A percentile compares a stretch with the other conserved stretches of the same genome.
Conservation (phyloP, 2,797 vertebrate genomes). For the Buceros bicornis region DNA sequence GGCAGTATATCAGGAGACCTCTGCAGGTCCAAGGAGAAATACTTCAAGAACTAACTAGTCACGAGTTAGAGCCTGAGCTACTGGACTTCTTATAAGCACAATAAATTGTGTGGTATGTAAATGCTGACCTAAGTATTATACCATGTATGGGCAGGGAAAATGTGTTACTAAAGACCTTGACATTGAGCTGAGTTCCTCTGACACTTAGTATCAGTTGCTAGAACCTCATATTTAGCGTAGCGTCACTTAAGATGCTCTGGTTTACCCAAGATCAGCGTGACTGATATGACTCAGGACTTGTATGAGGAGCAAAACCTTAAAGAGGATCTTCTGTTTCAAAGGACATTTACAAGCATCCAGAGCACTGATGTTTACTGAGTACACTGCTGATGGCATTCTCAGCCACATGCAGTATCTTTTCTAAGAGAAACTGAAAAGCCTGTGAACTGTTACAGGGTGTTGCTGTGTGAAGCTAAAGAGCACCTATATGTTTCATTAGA, state of each 20-base stretch:
- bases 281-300: background rate
- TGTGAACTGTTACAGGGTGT: background rate
- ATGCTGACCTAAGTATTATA: background rate
- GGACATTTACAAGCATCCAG: background rate
- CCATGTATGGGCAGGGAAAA: background rate
- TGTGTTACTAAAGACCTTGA: background rate
- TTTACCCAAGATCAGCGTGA: background rate
- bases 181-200: background rate
- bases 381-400: background rate
- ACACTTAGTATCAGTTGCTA: background rate
- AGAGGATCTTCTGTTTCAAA: background rate
- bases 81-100: background rate
- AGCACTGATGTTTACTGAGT: background rate
- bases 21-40: background rate
- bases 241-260: background rate
- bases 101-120: background rate
- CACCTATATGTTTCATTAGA: background rate
- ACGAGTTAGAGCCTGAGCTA: background rate
- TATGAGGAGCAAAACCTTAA: background rate
- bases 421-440: background rate
- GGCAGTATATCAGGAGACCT: background rate
- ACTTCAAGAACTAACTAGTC: background rate
- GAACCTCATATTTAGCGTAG: background rate
- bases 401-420: background rate
- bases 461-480: background rate